These are phyloP conservation scores for Akabosia matsudoensis DNA, from an alignment of 1,140 invertebrate genomes.

Conservation along the genomic window DNA sequence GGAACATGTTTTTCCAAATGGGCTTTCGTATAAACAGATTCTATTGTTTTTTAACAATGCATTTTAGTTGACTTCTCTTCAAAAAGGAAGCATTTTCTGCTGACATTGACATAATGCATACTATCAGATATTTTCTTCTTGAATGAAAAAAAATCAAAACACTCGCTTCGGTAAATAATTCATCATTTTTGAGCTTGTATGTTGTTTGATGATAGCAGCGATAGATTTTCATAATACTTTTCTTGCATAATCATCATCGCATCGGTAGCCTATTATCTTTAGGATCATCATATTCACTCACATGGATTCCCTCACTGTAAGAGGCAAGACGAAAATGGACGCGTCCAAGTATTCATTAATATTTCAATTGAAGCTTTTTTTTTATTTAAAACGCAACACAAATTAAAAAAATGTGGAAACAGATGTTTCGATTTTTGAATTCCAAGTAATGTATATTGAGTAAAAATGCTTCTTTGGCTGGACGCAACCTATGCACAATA, in stretches of 20 bases:
- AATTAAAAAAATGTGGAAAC: too few relatives aligned
- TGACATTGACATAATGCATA: too few relatives aligned
- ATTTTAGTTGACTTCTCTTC: too few relatives aligned
- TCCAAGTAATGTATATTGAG: background rate
- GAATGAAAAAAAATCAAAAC: too few relatives aligned
- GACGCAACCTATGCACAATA: too few relatives aligned
- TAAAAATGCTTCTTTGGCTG: too few relatives aligned
- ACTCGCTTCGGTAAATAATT: background rate
- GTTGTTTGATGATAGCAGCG: background rate
- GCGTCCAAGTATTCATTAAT: constrained; percentile 10
- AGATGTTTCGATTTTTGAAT: background rate
- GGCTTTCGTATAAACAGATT: too few relatives aligned
- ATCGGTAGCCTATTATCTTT: background rate
- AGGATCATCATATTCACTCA: background rate
- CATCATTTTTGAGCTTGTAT: background rate
- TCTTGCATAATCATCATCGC: background rate
- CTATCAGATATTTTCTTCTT: too few relatives aligned
- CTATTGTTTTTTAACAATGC: too few relatives aligned
- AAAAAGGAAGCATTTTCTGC: too few relatives aligned
- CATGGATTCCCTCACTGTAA: background rate
- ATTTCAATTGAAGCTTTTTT: constrained; percentile 11
- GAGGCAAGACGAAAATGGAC: background rate
- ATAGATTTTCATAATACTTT: background rate
- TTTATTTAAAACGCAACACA: background rate
- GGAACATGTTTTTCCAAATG: too few relatives aligned